These are phyloP conservation scores for Saguinus midas DNA, from an alignment of 2,113 vertebrate genomes.

Conservation along the genomic window DNA sequence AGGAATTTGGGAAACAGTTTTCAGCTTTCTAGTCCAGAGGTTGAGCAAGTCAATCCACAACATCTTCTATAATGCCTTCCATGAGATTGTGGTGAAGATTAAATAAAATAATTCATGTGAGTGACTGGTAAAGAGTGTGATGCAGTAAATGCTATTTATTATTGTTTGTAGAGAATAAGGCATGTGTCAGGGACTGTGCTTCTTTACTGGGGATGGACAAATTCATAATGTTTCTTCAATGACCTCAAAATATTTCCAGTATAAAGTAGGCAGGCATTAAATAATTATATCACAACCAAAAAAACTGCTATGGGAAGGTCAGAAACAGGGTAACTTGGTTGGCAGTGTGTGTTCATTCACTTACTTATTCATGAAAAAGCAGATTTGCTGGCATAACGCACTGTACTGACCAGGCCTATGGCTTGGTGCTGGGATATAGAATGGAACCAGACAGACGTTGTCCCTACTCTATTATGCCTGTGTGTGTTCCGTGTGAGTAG, in stretches of 20 bases:
- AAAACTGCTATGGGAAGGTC: background rate
- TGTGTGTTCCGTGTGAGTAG: background rate
- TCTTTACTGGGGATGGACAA: background rate
- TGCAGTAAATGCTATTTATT: background rate
- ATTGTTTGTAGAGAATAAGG: background rate
- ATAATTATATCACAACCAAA: background rate
- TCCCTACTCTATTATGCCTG: background rate
- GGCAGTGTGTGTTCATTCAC: background rate
- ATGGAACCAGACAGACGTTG: background rate
- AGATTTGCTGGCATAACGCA: background rate
- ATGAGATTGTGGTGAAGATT: background rate
- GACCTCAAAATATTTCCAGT: background rate
- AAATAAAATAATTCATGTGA: background rate
- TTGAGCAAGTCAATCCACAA: background rate
- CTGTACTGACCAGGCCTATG: background rate
- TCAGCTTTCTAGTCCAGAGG: background rate
- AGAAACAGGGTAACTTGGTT: background rate
- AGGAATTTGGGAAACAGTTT: background rate
- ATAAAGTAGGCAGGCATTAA: constrained; percentile 1
- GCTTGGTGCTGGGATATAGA: background rate
- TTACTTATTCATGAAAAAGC: background rate
- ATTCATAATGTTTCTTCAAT: background rate
- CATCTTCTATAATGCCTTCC: background rate
- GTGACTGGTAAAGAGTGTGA: background rate
- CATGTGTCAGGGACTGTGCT: background rate